Percentiles rank a stretch among this genome's conserved stretches.
Conservation (phyloP, 2,113 vertebrate genomes). For the Colaptes auratus region DNA sequence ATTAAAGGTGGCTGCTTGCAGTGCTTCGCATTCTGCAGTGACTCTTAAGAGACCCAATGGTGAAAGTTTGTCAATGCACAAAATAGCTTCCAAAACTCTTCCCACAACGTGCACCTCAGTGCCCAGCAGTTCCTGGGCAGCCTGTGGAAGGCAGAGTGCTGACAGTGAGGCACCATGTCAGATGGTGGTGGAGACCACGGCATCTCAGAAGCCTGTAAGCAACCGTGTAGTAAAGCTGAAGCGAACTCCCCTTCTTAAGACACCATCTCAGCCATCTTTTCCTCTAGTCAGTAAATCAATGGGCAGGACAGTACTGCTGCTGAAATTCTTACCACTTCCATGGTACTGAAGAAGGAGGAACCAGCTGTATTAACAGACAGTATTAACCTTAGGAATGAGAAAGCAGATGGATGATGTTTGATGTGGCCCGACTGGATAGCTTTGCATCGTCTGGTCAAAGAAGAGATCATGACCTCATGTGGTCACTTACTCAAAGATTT, state of each 20-base stretch:
- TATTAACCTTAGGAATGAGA: not conserved
- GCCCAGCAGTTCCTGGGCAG: not conserved
- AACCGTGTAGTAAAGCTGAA: constrained; percentile 69
- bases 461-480: not conserved
- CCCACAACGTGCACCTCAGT: accelerated
- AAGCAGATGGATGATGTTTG: not conserved
- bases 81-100: not conserved
- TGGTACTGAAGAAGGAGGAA: not conserved
- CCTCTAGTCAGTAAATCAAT: not conserved
- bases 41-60: not conserved
- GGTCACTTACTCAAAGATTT: not conserved
- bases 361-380: not conserved
- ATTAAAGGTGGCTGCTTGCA: constrained; percentile 18
- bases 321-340: not conserved
- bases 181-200: not conserved
- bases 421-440: not conserved
- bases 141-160: not conserved
- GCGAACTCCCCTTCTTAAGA: constrained; percentile 29
- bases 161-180: not conserved
- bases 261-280: not conserved
- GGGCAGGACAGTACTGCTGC: not conserved
- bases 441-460: not conserved
- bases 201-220: not conserved
- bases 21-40: not conserved
- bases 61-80: not conserved